Evolutionary conservation across 2,797 vertebrate species (phyloP).

Genomic region (Hyperoplus lanceolatus): DNA sequence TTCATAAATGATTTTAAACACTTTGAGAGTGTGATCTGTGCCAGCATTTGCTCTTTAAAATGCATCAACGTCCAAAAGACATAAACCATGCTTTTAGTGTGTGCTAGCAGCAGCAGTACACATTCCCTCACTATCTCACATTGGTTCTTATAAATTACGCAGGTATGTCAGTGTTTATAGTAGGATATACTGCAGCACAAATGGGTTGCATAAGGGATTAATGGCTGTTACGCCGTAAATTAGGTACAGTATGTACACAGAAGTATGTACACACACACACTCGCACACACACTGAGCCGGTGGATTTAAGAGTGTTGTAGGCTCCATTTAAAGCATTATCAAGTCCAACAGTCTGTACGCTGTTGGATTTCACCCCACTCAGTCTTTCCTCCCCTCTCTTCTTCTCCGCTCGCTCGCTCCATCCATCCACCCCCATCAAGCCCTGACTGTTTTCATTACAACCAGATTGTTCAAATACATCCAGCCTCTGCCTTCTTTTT

Average conservation of each 20-base stretch:
- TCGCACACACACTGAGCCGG: constrained; percentile 13
- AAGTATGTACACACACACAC: constrained; percentile 1
- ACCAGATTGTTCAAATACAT: constrained; percentile 78
- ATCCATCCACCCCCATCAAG: constrained; percentile 60
- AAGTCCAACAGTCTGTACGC: constrained; percentile 79
- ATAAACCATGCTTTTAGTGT: constrained; percentile 36
- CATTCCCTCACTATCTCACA: constrained; percentile 7
- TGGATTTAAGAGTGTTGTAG: constrained; percentile 27
- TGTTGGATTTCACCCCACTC: constrained; percentile 67
- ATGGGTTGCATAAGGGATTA: constrained; percentile 42
- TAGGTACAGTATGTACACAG: not conserved
- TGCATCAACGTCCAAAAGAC: constrained; percentile 34
- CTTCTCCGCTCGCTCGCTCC: constrained; percentile 30
- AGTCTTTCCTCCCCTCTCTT: constrained; percentile 46
- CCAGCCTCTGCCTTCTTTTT: constrained; percentile 18
- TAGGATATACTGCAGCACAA: constrained; percentile 44
- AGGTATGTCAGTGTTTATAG: constrained; percentile 45
- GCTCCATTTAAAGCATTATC: constrained; percentile 73
- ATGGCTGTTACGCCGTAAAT: constrained; percentile 16
- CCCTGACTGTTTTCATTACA: constrained; percentile 66
- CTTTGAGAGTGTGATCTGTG: constrained; percentile 16
- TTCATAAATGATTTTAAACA: constrained; percentile 36
- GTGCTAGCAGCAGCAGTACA: constrained; percentile 38
- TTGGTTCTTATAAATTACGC: constrained; percentile 28
- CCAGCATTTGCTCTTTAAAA: constrained; percentile 34